Conservation (phyloP, 2,113 vertebrate species). For the Mirounga angustirostris region DNA sequence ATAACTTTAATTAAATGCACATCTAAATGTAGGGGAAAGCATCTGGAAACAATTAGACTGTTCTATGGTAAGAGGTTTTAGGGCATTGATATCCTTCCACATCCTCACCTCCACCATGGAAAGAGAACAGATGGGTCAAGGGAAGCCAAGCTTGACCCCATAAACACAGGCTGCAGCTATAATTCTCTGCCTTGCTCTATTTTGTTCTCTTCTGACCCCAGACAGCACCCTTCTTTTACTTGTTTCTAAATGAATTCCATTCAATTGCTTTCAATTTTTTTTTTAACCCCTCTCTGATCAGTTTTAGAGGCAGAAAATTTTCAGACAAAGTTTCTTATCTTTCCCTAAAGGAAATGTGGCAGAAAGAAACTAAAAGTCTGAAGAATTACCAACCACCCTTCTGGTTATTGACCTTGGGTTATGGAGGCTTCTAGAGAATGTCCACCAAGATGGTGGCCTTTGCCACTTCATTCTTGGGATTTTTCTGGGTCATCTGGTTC, state of each 20-base stretch:
- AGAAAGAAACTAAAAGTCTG: conserved; percentile 41
- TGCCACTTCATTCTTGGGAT: background rate
- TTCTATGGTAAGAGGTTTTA: conserved; percentile 63
- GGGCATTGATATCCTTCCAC: conserved; percentile 58
- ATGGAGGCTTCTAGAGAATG: conserved; percentile 50
- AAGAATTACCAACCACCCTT: conserved; percentile 33
- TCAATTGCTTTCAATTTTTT: background rate
- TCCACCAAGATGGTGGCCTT: conserved; percentile 4
- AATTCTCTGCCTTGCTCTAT: conserved; percentile 8
- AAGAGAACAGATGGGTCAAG: conserved; percentile 70
- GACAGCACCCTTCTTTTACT: conserved; percentile 17
- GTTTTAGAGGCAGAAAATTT: background rate
- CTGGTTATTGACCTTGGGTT: conserved; percentile 52
- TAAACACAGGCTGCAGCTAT: conserved; percentile 61
- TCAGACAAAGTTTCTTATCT: conserved; percentile 54
- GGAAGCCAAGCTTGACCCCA: conserved; percentile 59
- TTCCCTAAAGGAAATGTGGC: conserved; percentile 3
- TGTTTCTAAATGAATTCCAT: conserved; percentile 57
- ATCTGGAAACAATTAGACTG: conserved; percentile 76
- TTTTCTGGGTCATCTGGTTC: background rate
- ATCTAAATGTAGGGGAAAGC: conserved; percentile 61
- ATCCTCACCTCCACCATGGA: conserved; percentile 68
- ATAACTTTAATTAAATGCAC: conserved; percentile 74
- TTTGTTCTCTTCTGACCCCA: conserved; percentile 2
- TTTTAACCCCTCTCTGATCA: conserved; percentile 23